Percentiles rank a stretch among this genome's conserved stretches.
Evolutionary conservation across 2,888 invertebrate species (phyloP).

Genomic region (Apotomis betuletana): DNA sequence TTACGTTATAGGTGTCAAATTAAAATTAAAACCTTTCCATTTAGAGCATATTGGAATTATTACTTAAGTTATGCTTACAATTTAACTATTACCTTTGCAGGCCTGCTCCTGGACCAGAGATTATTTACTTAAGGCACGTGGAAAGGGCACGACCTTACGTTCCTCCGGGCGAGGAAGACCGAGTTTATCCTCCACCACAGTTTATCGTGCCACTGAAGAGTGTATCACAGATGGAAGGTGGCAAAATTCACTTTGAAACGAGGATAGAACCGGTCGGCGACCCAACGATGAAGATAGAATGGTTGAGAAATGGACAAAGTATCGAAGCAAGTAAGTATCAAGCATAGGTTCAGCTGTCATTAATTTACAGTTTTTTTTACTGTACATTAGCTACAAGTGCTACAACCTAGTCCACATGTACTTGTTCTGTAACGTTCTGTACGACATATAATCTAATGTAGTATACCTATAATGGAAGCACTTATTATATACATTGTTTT

Average conservation of each 20-base stretch:
- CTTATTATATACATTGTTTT: not conserved
- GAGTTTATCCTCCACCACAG: constrained; percentile 94
- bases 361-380: not conserved
- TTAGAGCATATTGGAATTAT: not conserved
- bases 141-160: constrained; percentile 93
- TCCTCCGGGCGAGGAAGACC: constrained; percentile 92
- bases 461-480: no score
- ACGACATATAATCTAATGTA: no score
- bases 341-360: not conserved
- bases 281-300: constrained; percentile 97
- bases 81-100: constrained; percentile 66
- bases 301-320: constrained; percentile 96
- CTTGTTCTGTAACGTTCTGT: no score
- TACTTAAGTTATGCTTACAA: constrained; percentile 11
- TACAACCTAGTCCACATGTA: no score
- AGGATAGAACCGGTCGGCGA: constrained; percentile 98
- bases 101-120: constrained; percentile 95
- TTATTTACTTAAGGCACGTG: constrained; percentile 95
- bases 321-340: constrained; percentile 92
- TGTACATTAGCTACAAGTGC: no score
- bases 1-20: no score
- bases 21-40: no score
- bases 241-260: constrained; percentile 98
- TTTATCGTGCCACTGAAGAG: constrained; percentile 95
- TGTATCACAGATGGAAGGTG: constrained; percentile 93